Evolutionary conservation across 2,888 invertebrate species (phyloP), one percentile per base, ranked within the genome.

Genomic region (Biston betularia): DNA sequence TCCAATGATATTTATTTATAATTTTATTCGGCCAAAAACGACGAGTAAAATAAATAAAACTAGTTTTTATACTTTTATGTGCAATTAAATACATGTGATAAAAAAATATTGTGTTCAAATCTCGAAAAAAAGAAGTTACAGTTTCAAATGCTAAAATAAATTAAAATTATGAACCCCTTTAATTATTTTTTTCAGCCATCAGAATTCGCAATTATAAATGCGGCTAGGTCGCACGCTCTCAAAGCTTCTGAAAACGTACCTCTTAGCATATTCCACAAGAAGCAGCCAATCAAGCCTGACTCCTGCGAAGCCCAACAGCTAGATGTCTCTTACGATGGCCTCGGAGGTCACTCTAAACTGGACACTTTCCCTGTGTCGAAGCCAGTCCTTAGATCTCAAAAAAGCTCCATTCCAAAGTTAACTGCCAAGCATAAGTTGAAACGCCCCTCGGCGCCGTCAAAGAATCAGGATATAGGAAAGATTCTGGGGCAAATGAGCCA

Each of bases 331-430:
- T 95, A 94, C 59, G 92, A 95, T 70, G 95, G 95, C 0, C 76
- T 95, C 9, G 95, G 95, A 0, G 95, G 95, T 0, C 94, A 94
- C 73, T 94, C 94, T 0, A 95, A 92, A 77, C 79, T 89, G 6
- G 94, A 95, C 52, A 78, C 78, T 0, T 95, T 94, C 74, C 95
- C 95, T 0, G 81, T 79, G 1, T 87, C 89, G 0, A 80, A 70
- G 6, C 77, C 68, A 74, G 75, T 0, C 73, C 80, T 0, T 12
- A 48, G 14, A 12, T 78, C 0, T 2, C 24, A 24, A 24, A 87
- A 83, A 38, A 81, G 72, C 35, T 77, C 75, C 24, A 72, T 87
- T 0, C 90, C 90, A 0, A 89, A 84, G 49, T 38, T 90, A 14
- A 78, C 85, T 0, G 78, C 86, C 0, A 90, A 85, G 42, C 90